Percentiles rank a stretch among this genome's conserved stretches.
These are phyloP conservation scores for Calidris pygmaea DNA, from an alignment of 2,113 vertebrate species.

Conservation along the genomic window DNA sequence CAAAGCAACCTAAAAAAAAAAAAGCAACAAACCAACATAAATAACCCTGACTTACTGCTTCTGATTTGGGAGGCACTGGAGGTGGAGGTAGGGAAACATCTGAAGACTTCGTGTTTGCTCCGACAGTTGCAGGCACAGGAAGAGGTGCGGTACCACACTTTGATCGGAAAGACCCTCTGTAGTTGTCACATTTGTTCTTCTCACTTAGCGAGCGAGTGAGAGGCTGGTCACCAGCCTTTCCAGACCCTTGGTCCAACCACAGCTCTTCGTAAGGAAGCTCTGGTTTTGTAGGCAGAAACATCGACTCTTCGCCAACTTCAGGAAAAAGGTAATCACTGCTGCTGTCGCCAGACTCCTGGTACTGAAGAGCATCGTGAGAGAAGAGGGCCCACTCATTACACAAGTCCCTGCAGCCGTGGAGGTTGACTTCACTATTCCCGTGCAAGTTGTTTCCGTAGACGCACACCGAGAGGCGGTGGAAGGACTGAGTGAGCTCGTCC, in stretches of 20 bases:
- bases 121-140: conserved; percentile 73
- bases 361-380: conserved; percentile 82
- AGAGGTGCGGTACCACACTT: conserved; percentile 73
- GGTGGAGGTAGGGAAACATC: conserved; percentile 90
- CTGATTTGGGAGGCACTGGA: conserved; percentile 98
- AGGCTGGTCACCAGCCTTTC: conserved; percentile 65
- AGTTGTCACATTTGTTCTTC: conserved; percentile 76
- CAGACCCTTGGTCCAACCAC: conserved; percentile 88
- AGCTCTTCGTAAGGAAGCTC: conserved; percentile 96
- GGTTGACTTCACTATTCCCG: conserved; percentile 94
- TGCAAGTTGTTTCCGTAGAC: conserved; percentile 97
- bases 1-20: background rate
- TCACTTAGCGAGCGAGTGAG: conserved; percentile 72
- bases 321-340: conserved; percentile 86
- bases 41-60: conserved; percentile 89
- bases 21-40: background rate
- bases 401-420: conserved; percentile 90
- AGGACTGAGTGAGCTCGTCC: conserved; percentile 95
- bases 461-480: conserved; percentile 95
- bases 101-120: conserved; percentile 71
- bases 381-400: conserved; percentile 88
- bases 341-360: conserved; percentile 81
- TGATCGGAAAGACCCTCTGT: conserved; percentile 73
- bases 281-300: conserved; percentile 73
- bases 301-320: conserved; percentile 79